Evolutionary conservation across 2,888 invertebrate species (phyloP).

Genomic region (Oegoconia quadripuncta): DNA sequence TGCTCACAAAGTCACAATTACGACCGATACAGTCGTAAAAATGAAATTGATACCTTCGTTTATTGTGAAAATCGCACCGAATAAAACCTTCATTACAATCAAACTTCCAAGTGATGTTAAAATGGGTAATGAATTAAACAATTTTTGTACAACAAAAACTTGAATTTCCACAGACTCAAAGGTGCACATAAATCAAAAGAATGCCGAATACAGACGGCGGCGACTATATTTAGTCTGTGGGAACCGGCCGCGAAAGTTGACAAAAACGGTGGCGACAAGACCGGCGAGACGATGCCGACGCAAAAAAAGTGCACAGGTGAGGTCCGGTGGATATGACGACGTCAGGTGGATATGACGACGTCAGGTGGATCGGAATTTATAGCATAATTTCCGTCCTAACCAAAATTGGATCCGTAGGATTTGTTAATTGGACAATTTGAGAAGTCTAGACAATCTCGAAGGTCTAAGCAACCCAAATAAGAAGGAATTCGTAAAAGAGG

Average conservation of each 20-base stretch:
- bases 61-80: constrained; percentile 18
- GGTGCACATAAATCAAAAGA: constrained; percentile 45
- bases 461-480: too few species aligned
- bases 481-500: too few species aligned
- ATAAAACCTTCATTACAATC: too few species aligned
- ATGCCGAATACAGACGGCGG: constrained; percentile 33
- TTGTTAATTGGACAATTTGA: constrained; percentile 6
- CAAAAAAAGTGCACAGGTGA: constrained; percentile 51
- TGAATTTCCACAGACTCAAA: constrained; percentile 11
- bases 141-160: too few species aligned
- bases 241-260: constrained; percentile 60
- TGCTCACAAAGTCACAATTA: constrained; percentile 37
- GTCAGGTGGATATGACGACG: too few species aligned
- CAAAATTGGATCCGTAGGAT: constrained; percentile 4
- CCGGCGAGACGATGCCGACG: too few species aligned
- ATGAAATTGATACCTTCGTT: constrained; percentile 29
- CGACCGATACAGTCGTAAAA: constrained; percentile 39
- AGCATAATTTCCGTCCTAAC: constrained; percentile 9
- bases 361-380: constrained; percentile 30
- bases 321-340: constrained; percentile 30
- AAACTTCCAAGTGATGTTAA: too few species aligned
- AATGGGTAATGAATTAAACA: too few species aligned
- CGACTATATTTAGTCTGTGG: constrained; percentile 45
- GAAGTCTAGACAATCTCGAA: too few species aligned
- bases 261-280: constrained; percentile 59